phyloP scores from a whole-genome alignment of 1,140 invertebrate species.

The Dinoponera quadriceps region DNA sequence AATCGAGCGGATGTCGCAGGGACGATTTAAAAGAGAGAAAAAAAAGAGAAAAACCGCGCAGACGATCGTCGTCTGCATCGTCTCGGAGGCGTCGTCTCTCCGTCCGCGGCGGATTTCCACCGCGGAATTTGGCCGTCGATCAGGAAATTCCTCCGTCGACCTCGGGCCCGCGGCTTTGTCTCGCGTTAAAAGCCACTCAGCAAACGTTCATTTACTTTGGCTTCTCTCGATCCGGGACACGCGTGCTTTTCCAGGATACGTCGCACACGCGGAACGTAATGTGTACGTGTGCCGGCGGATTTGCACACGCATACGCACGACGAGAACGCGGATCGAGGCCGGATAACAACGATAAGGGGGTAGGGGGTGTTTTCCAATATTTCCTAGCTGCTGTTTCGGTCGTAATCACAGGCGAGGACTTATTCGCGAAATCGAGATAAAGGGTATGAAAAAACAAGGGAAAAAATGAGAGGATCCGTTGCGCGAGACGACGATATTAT shows the following conservation, averaged over 20 bases:
- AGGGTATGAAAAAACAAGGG: neutral
- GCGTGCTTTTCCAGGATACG: conserved; percentile 14
- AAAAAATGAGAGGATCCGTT: neutral
- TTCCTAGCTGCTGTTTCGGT: conserved; percentile 34
- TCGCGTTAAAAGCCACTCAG: conserved; percentile 61
- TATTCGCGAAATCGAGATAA: conserved; percentile 8
- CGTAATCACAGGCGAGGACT: conserved; percentile 18
- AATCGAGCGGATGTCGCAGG: neutral
- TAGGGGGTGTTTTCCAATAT: conserved; percentile 26
- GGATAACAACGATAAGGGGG: neutral
- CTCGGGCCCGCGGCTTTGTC: conserved; percentile 34
- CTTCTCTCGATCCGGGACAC: conserved; percentile 40
- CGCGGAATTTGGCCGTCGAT: conserved; percentile 26
- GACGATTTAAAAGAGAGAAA: neutral
- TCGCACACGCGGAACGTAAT: neutral
- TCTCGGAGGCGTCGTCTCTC: conserved; percentile 23
- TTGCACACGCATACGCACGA: neutral
- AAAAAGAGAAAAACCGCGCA: neutral
- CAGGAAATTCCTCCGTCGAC: conserved; percentile 30
- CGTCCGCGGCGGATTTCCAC: neutral
- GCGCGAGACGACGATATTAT: neutral
- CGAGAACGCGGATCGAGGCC: neutral
- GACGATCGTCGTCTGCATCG: neutral
- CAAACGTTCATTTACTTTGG: conserved; percentile 65
- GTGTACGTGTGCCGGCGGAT: neutral